Base-by-base conservation (phyloP, 1,140 invertebrate genomes). In the Protaetia brevitarsis region DNA sequence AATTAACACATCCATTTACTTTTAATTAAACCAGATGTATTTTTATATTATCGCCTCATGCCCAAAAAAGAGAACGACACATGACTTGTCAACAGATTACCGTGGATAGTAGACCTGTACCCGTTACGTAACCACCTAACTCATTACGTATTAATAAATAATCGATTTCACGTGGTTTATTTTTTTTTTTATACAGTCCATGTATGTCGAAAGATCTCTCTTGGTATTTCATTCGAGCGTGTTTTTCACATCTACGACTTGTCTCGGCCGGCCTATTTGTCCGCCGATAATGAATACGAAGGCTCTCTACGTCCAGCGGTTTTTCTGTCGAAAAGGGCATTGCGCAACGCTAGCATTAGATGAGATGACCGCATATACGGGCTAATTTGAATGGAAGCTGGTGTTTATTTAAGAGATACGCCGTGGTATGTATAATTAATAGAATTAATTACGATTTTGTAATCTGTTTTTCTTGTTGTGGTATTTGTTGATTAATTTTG, bases 351-450 rank as follows among this genome's bases (percentile, higher is more conserved):
- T 34, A 34, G 26, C 26, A 19, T n/a, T 51, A 19, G 21, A 51
- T 51, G 41, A 16, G 41, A 16, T 19, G 41, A 16, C 6, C 41
- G 41, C 26, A n/a, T 51, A 23, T 51, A 10, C 41, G 19, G 41
- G 19, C 41, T 51, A 51, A 51, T 51, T 51, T 51, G 26, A 19
- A 51, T 51, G 41, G 19, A 51, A 51, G 19, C 16, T 19, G 26
- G n/a, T n/a, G n/a, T n/a, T n/a, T n/a, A n/a, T n/a, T n/a, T 51
- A 10, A 16, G 41, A 51, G 41, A 51, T 51, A 51, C 41, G n/a
- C n/a, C n/a, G n/a, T n/a, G 41, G 41, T 51, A 51, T n/a, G 41
- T 13, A 51, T 51, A 51, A 51, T 51, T 51, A 51, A 51, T 51
- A 51, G 41, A 51, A 51, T 51, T 51, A 16, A 51, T 51, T 51